Evolutionary conservation across 2,113 vertebrate genomes (phyloP).

Genomic region (Corydoras maculifer): DNA sequence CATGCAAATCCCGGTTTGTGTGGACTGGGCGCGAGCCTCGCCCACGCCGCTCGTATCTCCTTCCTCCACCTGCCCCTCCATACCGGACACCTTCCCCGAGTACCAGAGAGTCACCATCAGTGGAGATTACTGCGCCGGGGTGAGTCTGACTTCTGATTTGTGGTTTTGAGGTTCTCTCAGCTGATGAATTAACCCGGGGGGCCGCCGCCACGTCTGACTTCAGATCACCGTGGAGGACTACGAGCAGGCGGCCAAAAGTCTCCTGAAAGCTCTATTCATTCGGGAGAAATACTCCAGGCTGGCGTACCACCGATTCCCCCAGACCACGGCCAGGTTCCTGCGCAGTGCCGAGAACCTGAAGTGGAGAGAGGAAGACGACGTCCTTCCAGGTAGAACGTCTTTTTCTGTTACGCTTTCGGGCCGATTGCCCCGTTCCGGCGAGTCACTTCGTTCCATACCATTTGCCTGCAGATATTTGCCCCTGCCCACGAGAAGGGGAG

Average conservation of each 20-base stretch:
- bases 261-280: conserved; percentile 84
- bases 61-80: conserved; percentile 47
- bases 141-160: conserved; percentile 53
- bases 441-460: too few species aligned
- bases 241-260: conserved; percentile 82
- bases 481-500: conserved; percentile 70
- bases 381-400: conserved; percentile 73
- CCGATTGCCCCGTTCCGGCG: too few species aligned
- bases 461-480: conserved; percentile 30
- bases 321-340: conserved; percentile 77
- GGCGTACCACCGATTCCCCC: conserved; percentile 86
- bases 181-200: not conserved
- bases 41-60: conserved; percentile 59
- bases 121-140: conserved; percentile 96
- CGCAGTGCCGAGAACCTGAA: conserved; percentile 59
- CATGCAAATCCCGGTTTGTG: conserved; percentile 70
- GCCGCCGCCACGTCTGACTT: not conserved
- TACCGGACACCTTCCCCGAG: conserved; percentile 63
- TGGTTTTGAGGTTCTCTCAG: not conserved
- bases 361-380: conserved; percentile 80
- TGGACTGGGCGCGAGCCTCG: conserved; percentile 59
- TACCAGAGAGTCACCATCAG: conserved; percentile 94
- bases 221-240: conserved; percentile 97
- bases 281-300: conserved; percentile 89
- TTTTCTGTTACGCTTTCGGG: not conserved